A percentile compares a stretch with the other conserved stretches of the same genome.
These are phyloP conservation scores for Limulus polyphemus DNA, from an alignment of 2,888 invertebrate species.

Conservation along the genomic window DNA sequence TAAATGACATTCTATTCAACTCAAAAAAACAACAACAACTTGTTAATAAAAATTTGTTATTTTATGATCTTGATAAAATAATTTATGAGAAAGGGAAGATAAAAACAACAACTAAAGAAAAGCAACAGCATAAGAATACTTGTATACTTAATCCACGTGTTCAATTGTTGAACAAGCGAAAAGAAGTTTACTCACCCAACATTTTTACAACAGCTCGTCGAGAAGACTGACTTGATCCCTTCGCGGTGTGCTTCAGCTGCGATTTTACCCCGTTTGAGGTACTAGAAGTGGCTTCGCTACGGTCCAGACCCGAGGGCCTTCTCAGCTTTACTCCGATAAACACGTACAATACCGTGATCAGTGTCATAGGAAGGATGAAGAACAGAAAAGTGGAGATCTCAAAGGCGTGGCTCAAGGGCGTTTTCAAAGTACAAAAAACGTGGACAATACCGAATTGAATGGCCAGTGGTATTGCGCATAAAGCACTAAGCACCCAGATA, in stretches of 20 bases:
- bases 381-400: conserved; percentile 64
- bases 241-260: not conserved
- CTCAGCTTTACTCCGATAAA: conserved; percentile 34
- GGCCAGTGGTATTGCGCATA: conserved; percentile 38
- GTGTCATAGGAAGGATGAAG: conserved; percentile 68
- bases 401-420: conserved; percentile 55
- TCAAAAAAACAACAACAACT: too few relatives aligned
- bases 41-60: too few relatives aligned
- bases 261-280: conserved; percentile 12
- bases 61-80: too few relatives aligned
- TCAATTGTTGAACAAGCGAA: not conserved
- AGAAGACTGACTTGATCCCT: conserved; percentile 8
- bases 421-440: conserved; percentile 38
- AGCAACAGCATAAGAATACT: too few relatives aligned
- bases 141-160: too few relatives aligned
- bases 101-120: too few relatives aligned
- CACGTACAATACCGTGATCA: conserved; percentile 62
- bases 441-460: conserved; percentile 57
- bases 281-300: not conserved
- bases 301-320: conserved; percentile 12
- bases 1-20: too few relatives aligned
- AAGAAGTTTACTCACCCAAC: conserved; percentile 43
- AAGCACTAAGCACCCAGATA: conserved; percentile 60
- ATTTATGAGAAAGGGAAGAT: too few relatives aligned
- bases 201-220: conserved; percentile 43